These are phyloP conservation scores for Staurois parvus DNA, from an alignment of 2,797 vertebrate species.

Conservation along the genomic window DNA sequence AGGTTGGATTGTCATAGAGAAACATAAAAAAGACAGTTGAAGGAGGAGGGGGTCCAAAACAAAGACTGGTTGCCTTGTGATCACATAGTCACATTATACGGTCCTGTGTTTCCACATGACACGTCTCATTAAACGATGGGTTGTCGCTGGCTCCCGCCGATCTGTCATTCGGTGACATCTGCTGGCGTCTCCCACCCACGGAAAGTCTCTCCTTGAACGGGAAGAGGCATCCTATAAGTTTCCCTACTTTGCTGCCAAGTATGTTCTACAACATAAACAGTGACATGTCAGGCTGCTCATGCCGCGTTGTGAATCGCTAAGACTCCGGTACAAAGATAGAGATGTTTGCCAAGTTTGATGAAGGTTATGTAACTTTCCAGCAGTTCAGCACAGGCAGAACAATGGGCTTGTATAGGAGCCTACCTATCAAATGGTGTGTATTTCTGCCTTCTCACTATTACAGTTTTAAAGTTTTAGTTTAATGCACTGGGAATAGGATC, in stretches of 20 bases:
- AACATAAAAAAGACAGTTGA: background rate
- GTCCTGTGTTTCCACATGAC: constrained; percentile 15
- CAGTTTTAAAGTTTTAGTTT: no score
- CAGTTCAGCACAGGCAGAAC: no score
- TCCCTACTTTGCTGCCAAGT: background rate
- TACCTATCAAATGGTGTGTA: no score
- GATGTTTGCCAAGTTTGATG: no score
- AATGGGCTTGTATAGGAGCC: no score
- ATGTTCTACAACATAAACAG: constrained; percentile 2
- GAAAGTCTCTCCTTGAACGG: constrained; percentile 10
- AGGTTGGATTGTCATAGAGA: background rate
- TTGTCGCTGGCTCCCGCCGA: constrained; percentile 20
- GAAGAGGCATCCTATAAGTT: constrained; percentile 2
- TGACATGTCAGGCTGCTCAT: background rate
- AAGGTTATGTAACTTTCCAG: no score
- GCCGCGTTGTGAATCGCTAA: background rate
- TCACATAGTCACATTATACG: background rate
- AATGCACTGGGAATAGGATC: no score
- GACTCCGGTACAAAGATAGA: no score
- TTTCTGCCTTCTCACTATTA: no score
- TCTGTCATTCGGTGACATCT: constrained; percentile 34
- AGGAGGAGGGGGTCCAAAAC: background rate
- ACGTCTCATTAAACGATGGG: constrained; percentile 30
- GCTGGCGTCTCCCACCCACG: background rate
- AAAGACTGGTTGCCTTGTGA: background rate